These are phyloP conservation scores for Calycopis cecrops DNA, from an alignment of 1,140 invertebrate genomes.

Conservation along the genomic window DNA sequence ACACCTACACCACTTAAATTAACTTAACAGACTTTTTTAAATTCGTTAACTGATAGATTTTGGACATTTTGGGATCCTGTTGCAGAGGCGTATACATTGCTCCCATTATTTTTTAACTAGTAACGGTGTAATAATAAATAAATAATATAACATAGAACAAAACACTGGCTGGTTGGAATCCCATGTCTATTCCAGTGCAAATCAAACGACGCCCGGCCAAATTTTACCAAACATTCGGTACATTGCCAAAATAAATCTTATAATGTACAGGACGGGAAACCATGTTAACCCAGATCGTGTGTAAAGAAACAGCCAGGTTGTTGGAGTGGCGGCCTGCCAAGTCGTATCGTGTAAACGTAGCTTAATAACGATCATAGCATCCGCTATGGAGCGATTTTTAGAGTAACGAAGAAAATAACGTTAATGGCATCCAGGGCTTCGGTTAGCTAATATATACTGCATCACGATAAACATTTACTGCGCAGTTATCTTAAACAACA, in stretches of 20 bases:
- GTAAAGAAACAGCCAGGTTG: conserved; percentile 14
- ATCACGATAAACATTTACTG: conserved; percentile 1
- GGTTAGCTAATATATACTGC: conserved; percentile 1
- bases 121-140: too few relatives aligned
- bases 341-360: conserved; percentile 11
- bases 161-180: too few relatives aligned
- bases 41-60: too few relatives aligned
- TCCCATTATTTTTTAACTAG: too few relatives aligned
- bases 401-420: conserved; percentile 15
- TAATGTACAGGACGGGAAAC: conserved; percentile 10
- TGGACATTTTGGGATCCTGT: too few relatives aligned
- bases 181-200: background rate
- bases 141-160: too few relatives aligned
- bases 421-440: background rate
- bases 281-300: conserved; percentile 13
- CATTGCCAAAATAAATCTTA: conserved; percentile 15
- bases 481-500: background rate
- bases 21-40: too few relatives aligned
- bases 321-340: conserved; percentile 3
- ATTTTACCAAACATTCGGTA: background rate
- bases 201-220: background rate
- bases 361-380: conserved; percentile 13
- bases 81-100: too few relatives aligned
- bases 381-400: conserved; percentile 12
- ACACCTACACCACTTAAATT: too few relatives aligned